Evolutionary conservation across 2,888 invertebrate species (phyloP).

Genomic region (Eupsilia transversa): DNA sequence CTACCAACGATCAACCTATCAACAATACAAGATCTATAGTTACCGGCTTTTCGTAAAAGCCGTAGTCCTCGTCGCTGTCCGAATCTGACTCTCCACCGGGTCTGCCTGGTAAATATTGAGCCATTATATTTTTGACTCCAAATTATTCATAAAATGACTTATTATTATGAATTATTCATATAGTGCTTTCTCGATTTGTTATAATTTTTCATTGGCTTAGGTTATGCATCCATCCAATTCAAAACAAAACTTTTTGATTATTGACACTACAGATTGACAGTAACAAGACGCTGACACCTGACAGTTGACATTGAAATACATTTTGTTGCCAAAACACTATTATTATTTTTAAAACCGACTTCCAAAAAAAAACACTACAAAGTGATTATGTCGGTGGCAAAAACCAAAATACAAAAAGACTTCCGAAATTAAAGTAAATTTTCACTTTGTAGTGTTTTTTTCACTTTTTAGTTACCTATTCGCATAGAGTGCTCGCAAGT

Average conservation of each 20-base stretch:
- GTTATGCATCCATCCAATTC: slow-evolving; percentile 39
- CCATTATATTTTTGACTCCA: slow-evolving; percentile 65
- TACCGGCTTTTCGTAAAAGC: slow-evolving; percentile 84
- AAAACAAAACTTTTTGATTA: slow-evolving; percentile 48
- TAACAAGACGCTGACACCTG: slow-evolving; percentile 8
- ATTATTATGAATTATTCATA: no score
- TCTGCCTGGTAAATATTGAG: slow-evolving; percentile 71
- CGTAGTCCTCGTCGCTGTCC: slow-evolving; percentile 82
- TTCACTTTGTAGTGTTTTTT: no score
- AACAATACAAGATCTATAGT: slow-evolving; percentile 38
- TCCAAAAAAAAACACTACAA: no score
- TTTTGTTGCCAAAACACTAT: slow-evolving; percentile 39
- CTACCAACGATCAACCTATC: no score
- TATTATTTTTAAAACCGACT: no score
- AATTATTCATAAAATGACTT: slow-evolving; percentile 18
- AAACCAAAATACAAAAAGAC: no score
- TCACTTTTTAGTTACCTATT: no score
- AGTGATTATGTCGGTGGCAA: no score
- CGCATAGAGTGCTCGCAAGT: no score
- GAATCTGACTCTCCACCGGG: slow-evolving; percentile 87
- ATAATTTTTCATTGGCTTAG: not conserved
- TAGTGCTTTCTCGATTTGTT: slow-evolving; percentile 18
- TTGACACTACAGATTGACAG: not conserved
- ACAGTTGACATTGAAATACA: not conserved
- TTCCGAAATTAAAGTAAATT: no score